These are phyloP conservation scores for Leptinotarsa defecta DNA, from an alignment of 1,140 invertebrate species.

Conservation along the genomic window DNA sequence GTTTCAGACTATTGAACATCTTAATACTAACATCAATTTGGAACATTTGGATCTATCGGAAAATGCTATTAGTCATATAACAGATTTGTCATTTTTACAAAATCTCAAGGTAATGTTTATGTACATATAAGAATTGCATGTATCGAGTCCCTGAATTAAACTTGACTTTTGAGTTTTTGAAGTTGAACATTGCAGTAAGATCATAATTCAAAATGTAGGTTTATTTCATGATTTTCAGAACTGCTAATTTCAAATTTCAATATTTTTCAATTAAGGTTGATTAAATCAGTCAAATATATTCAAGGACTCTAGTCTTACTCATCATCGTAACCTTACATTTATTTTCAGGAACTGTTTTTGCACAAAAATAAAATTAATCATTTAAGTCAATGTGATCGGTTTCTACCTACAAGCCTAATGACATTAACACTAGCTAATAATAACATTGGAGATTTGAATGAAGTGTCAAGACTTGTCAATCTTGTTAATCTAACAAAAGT, in stretches of 20 bases:
- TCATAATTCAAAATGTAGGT: too few relatives aligned
- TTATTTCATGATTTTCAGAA: too few relatives aligned
- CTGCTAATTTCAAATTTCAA: neutral
- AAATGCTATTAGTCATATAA: constrained; percentile 82
- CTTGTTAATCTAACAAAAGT: constrained; percentile 77
- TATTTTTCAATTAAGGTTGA: too few relatives aligned
- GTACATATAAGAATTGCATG: neutral
- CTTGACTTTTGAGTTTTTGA: too few relatives aligned
- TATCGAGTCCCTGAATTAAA: constrained; percentile 5
- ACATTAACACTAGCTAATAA: constrained; percentile 84
- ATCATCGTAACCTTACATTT: constrained; percentile 4
- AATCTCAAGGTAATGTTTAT: constrained; percentile 70
- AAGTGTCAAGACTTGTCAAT: constrained; percentile 80
- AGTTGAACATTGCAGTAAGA: too few relatives aligned
- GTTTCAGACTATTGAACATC: constrained; percentile 81
- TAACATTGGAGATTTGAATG: constrained; percentile 83
- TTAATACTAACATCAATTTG: constrained; percentile 78
- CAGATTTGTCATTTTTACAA: constrained; percentile 81
- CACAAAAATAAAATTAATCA: constrained; percentile 86
- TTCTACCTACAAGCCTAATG: constrained; percentile 74
- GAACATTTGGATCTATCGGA: constrained; percentile 86
- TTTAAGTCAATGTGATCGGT: constrained; percentile 79
- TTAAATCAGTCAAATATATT: neutral
- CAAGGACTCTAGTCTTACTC: constrained; percentile 5
- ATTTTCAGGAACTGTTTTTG: constrained; percentile 78